phyloP scores from a whole-genome alignment of 2,888 invertebrate species.

The Bombylius discolor region DNA sequence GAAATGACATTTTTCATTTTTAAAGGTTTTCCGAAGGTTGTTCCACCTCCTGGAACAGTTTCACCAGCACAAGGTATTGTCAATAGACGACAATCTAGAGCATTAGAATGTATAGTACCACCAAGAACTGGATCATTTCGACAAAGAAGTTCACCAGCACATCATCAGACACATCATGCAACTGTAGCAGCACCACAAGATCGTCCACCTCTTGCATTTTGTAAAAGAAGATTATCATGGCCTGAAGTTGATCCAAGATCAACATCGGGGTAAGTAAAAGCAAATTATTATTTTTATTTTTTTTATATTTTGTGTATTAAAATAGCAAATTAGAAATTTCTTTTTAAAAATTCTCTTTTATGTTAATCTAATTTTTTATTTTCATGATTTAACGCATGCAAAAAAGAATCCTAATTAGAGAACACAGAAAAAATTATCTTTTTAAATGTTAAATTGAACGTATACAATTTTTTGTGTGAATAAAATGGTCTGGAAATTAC shows the following conservation, averaged over 20 bases:
- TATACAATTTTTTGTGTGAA: no score
- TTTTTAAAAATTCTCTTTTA: no score
- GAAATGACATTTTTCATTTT: not conserved
- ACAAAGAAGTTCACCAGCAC: conserved; percentile 28
- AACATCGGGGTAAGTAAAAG: conserved; percentile 58
- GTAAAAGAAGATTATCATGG: conserved; percentile 67
- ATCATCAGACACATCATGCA: not conserved
- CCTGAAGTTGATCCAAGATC: conserved; percentile 75
- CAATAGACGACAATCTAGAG: conserved; percentile 41
- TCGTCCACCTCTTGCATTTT: conserved; percentile 59
- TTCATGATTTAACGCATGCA: no score
- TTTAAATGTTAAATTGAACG: no score
- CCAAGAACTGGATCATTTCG: conserved; percentile 46
- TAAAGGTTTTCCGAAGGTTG: conserved; percentile 57
- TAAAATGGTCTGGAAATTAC: no score
- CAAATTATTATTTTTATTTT: no score
- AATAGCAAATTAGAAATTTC: no score
- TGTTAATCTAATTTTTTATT: no score
- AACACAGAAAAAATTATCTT: no score
- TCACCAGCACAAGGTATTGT: conserved; percentile 29
- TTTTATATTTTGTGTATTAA: no score
- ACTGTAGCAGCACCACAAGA: conserved; percentile 40
- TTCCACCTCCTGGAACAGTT: conserved; percentile 54
- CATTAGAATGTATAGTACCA: conserved; percentile 51
- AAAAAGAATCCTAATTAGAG: no score